phyloP scores from a whole-genome alignment of 2,797 vertebrate genomes.

The Ctenopoma multispine region DNA sequence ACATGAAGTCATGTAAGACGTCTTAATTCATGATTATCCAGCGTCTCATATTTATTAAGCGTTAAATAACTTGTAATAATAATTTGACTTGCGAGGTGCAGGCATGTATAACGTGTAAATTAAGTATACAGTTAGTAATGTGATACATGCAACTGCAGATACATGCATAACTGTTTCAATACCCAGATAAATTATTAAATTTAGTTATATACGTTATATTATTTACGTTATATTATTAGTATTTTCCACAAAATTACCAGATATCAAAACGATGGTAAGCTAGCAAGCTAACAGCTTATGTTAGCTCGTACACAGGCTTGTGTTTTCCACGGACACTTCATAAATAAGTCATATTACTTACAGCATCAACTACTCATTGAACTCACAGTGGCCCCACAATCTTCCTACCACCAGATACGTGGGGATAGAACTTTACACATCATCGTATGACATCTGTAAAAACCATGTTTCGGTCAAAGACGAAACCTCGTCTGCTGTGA shows the following conservation, averaged over 20 bases:
- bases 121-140: not conserved
- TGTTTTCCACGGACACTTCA: not conserved
- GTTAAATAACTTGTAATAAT: not conserved
- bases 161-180: not conserved
- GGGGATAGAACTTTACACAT: constrained; percentile 2
- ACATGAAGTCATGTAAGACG: not conserved
- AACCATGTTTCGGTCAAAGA: constrained; percentile 2
- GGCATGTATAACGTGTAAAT: not conserved
- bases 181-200: not conserved
- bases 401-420: not conserved
- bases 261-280: not conserved
- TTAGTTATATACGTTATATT: too few species aligned
- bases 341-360: constrained; percentile 26
- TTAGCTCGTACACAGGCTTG: not conserved
- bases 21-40: accelerated
- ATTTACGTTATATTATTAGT: not conserved
- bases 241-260: not conserved
- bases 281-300: constrained; percentile 20
- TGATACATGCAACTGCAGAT: not conserved
- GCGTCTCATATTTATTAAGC: not conserved
- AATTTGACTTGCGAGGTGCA: not conserved
- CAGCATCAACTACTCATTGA: constrained; percentile 25
- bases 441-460: not conserved
- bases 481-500: not conserved
- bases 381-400: not conserved